Base-by-base conservation (phyloP, 2,797 vertebrate genomes). In the Neostethus bicornis region DNA sequence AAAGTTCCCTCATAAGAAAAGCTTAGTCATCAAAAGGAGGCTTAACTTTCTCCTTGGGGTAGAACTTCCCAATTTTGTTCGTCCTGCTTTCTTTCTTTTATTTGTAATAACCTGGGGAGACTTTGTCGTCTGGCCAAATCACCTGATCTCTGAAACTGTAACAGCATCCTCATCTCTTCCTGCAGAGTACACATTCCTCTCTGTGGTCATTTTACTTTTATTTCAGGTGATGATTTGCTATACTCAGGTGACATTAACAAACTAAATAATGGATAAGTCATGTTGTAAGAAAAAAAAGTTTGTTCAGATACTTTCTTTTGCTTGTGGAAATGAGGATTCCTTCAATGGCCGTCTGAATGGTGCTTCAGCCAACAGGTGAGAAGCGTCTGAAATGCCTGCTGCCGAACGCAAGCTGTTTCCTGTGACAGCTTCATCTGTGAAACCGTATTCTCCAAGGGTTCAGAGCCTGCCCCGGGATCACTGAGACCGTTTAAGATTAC, bases 401-500 rank as follows among this genome's bases (percentile, higher is more conserved):
- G 71, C 79, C 34, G 66, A 68, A 77, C 51, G 47, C 78, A 77
- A 72, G 83, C 86, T 78, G 87, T 79, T 85, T 73, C 70, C 68
- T 73, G 64, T 79, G 83, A 89, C 83, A 80, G 85, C 86, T 85
- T 87, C 84, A 80, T 86, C 83, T 85, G 80, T 71, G 75, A 81
- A 81, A 72, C 57, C 77, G 68, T 83, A 85, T 85, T 83, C 88
- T 89, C 87, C 55, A 45, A 75, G 82, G 87, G 61, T 79, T 79
- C 62, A 49, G 23, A 74, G 69, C 56, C 80, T 70, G 82, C 77
- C 73, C 79, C 44, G 84, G 78, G 83, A 91, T 87, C 87, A 86
- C 80, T 55, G 68, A 73, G 74, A 85, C 76, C 80, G 51, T 89
- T 87, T 88, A 87, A 84, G 84, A 89, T 90, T 85, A 87, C 87